phyloP scores from a whole-genome alignment of 53 echinoderm and acorn worm genomes.

The Luidia sarsii region DNA sequence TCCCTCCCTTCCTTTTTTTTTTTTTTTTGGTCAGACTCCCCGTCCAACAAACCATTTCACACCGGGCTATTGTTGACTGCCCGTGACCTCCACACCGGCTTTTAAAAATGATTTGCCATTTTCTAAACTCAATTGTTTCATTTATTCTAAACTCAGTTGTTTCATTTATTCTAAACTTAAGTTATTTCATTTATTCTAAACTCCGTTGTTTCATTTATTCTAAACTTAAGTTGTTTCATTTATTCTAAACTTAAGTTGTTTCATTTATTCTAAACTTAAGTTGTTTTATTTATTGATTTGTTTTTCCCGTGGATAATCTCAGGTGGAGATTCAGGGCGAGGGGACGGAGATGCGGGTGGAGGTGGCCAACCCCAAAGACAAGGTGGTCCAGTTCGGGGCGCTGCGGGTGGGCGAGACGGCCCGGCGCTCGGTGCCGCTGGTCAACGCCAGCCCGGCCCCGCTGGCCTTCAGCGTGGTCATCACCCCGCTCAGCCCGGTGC shows the following conservation, averaged over 20 bases:
- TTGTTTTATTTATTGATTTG: no score
- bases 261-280: no score
- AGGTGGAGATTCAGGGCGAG: constrained; percentile 85
- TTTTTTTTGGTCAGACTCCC: neutral
- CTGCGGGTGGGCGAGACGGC: constrained; percentile 84
- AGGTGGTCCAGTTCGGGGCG: constrained; percentile 82
- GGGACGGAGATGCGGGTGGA: constrained; percentile 97
- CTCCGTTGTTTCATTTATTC: no score
- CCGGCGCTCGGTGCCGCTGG: constrained; percentile 80
- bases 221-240: no score
- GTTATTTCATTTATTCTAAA: no score
- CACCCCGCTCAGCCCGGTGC: constrained; percentile 84
- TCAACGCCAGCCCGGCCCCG: constrained; percentile 94
- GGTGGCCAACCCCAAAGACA: constrained; percentile 91
- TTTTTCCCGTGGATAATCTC: no score
- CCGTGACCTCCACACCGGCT: neutral
- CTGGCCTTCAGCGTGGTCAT: constrained; percentile 92
- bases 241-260: no score
- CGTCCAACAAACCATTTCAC: neutral
- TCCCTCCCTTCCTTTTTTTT: neutral
- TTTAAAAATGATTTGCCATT: neutral
- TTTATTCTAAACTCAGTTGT: no score
- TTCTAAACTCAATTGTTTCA: neutral
- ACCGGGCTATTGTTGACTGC: neutral
- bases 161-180: no score